A percentile compares a stretch with the other conserved stretches of the same genome.
Evolutionary conservation across 2,888 invertebrate genomes (phyloP).

Genomic region (Brachyopa scutellaris): DNA sequence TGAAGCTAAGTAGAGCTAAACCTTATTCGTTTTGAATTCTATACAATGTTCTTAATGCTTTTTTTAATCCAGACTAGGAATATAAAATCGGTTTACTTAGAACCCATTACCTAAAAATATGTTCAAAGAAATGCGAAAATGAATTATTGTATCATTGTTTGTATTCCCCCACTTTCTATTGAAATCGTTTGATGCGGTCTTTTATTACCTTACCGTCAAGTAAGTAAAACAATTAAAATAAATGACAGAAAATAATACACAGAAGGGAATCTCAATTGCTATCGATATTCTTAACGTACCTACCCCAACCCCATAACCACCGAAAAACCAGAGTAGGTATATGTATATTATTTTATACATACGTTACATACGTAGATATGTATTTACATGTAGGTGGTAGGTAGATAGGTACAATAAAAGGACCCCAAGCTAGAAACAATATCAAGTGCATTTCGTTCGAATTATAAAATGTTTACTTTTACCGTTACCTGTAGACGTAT

Average conservation of each 20-base stretch:
- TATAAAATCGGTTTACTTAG: too few species aligned
- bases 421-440: neutral
- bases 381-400: too few species aligned
- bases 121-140: neutral
- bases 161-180: neutral
- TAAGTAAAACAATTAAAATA: neutral
- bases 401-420: too few species aligned
- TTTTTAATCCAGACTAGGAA: too few species aligned
- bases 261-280: neutral
- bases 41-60: too few species aligned
- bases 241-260: neutral
- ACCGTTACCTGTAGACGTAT: neutral
- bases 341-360: too few species aligned
- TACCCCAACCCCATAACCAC: neutral
- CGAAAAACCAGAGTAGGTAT: too few species aligned
- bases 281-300: neutral
- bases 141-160: neutral
- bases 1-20: too few species aligned
- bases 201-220: neutral
- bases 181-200: constrained; percentile 3
- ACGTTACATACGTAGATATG: too few species aligned
- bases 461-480: neutral
- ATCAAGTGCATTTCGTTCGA: neutral
- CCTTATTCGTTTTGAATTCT: too few species aligned
- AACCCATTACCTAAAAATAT: too few species aligned